Conservation (phyloP, 2,113 vertebrate species). For the Clinocottus analis region DNA sequence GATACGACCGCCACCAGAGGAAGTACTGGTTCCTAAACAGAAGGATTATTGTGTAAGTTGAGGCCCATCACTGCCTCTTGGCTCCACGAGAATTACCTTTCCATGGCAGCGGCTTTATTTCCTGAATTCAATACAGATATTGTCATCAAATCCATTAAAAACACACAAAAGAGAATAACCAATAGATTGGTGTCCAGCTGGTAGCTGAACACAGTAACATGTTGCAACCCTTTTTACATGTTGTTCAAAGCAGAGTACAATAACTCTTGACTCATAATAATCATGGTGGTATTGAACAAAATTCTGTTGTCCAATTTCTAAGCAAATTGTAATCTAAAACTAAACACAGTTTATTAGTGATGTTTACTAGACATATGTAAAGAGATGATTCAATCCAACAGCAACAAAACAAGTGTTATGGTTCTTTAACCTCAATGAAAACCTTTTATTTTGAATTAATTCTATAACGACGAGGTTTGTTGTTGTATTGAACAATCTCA, state of each 20-base stretch:
- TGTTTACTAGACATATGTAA: not conserved
- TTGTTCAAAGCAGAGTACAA: not conserved
- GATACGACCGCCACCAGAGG: slow-evolving; percentile 94
- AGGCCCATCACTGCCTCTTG: not conserved
- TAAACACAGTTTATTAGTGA: too few species aligned
- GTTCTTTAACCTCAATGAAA: not conserved
- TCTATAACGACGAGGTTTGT: not conserved
- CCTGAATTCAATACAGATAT: not conserved
- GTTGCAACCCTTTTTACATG: not conserved
- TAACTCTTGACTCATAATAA: too few species aligned
- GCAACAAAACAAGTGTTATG: not conserved
- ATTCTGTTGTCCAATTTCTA: not conserved
- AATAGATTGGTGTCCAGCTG: too few species aligned
- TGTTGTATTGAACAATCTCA: not conserved
- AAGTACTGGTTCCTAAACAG: slow-evolving; percentile 99
- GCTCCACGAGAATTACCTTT: not conserved
- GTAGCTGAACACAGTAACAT: not conserved
- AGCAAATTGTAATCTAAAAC: not conserved
- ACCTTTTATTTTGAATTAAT: not conserved
- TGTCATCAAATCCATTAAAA: not conserved
- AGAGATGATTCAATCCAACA: not conserved
- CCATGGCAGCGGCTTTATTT: not conserved
- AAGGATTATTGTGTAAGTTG: slow-evolving; percentile 95
- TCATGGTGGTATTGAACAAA: not conserved
- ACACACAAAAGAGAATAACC: not conserved